phyloP scores from a whole-genome alignment of 2,888 invertebrate genomes.

The Laothoe populi region DNA sequence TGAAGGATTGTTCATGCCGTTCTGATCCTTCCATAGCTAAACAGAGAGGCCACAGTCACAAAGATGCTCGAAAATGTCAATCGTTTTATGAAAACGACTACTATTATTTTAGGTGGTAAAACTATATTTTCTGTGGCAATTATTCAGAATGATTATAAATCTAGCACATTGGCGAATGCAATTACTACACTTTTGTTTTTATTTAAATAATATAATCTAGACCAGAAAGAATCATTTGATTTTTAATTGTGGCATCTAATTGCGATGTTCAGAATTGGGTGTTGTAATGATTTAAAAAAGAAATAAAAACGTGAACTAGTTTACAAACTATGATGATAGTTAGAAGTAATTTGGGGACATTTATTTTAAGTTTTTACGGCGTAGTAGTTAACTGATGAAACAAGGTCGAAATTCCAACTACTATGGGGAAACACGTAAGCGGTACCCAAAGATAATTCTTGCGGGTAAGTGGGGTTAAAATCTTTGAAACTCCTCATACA shows the following conservation, averaged over 20 bases:
- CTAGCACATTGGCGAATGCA: background rate
- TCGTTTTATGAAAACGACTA: slow-evolving; percentile 33
- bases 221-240: no score
- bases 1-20: slow-evolving; percentile 28
- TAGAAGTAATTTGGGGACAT: background rate
- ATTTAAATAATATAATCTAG: background rate
- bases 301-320: background rate
- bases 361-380: background rate
- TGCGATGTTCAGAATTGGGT: no score
- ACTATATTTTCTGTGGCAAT: background rate
- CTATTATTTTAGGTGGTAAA: slow-evolving; percentile 32
- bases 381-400: background rate
- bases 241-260: no score
- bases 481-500: no score
- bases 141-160: background rate
- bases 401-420: no score
- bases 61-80: slow-evolving; percentile 13
- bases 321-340: background rate
- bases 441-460: background rate
- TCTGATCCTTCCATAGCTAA: slow-evolving; percentile 31
- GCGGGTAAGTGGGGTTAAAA: no score
- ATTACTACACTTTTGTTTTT: background rate
- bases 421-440: no score
- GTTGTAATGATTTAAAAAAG: background rate
- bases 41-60: slow-evolving; percentile 7